Evolutionary conservation across 53 echinoderm and acorn worm genomes (phyloP), one percentile per base, ranked within the genome.

Genomic region (Echinarachnius parma): DNA sequence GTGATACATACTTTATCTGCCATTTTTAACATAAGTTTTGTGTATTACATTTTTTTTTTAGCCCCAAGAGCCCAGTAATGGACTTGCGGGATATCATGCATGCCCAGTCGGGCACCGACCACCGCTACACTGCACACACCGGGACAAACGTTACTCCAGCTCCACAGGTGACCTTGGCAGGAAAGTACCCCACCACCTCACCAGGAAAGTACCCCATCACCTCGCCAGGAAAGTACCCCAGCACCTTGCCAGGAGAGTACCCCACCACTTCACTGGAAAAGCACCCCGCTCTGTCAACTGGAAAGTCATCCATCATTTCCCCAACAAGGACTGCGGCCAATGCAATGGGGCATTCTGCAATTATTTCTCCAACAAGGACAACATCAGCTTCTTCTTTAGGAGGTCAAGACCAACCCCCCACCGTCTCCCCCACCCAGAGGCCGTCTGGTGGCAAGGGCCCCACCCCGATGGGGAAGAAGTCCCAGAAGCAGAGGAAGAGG

Each of bases 401-500:
- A 42, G 42, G 8, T 8, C 13, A 14, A n/a, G n/a, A n/a, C n/a
- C n/a, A n/a, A n/a, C 30, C 57, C 54, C 37, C 21, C 24, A 19
- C 53, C 24, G 9, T 56, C 24, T 72, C 74, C 56, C 74, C 74
- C 45, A 72, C 74, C 33, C 33, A 61, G 35, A 15, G 61, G 18
- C 33, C 33, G 7, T 25, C 19, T 10, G 21, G 34, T 3, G 2
- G 14, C 31, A 68, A 34, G 68, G 68, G 52, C 34, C 9, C 32
- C 61, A 34, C 68, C 68, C 63, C 77, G 30, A 45, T 80, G 30
- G 84, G 55, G 56, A 89, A 89, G 78, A 89, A 85, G 59, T 89
- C 89, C 3, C 89, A 89, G 81, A 89, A 85, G 72, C 89, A 89
- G 60, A 62, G 82, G 19, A 84, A 85, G 85, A 69, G 48, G 46